phyloP scores from a whole-genome alignment of 2,113 vertebrate genomes.

The Raja brachyura region DNA sequence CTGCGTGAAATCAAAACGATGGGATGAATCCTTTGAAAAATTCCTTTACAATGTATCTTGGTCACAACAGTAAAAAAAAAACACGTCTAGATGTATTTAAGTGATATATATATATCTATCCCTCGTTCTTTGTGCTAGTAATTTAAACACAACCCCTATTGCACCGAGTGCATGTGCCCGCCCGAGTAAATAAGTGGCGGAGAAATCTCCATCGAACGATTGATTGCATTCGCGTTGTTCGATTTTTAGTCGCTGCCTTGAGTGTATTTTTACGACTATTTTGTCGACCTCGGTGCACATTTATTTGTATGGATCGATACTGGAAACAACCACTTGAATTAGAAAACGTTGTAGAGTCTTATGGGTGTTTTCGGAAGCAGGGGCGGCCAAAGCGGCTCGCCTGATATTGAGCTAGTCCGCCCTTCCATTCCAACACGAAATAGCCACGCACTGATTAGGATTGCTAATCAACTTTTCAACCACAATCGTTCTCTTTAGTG shows the following conservation, averaged over 20 bases:
- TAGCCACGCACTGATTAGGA: slow-evolving; percentile 7
- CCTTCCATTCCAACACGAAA: neutral
- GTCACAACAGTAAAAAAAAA: neutral
- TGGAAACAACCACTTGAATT: slow-evolving; percentile 50
- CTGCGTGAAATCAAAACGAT: slow-evolving; percentile 46
- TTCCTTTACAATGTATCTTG: neutral
- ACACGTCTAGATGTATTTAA: neutral
- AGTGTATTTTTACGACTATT: slow-evolving; percentile 51
- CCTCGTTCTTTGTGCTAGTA: neutral
- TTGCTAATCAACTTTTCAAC: slow-evolving; percentile 29
- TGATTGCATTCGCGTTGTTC: slow-evolving; percentile 45
- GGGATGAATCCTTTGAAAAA: slow-evolving; percentile 41
- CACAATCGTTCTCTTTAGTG: neutral
- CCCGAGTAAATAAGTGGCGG: slow-evolving; percentile 12
- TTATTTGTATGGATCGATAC: slow-evolving; percentile 58
- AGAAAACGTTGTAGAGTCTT: slow-evolving; percentile 44
- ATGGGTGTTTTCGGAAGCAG: slow-evolving; percentile 38
- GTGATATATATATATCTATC: neutral
- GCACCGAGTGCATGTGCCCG: neutral
- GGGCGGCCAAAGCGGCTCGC: slow-evolving; percentile 36
- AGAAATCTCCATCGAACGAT: slow-evolving; percentile 42
- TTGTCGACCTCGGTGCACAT: slow-evolving; percentile 47
- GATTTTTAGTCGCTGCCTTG: slow-evolving; percentile 43
- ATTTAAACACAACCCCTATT: slow-evolving; percentile 27
- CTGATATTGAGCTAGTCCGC: slow-evolving; percentile 4